phyloP scores from a whole-genome alignment of 2,888 invertebrate genomes.

The Phyllotreta cruciferae region DNA sequence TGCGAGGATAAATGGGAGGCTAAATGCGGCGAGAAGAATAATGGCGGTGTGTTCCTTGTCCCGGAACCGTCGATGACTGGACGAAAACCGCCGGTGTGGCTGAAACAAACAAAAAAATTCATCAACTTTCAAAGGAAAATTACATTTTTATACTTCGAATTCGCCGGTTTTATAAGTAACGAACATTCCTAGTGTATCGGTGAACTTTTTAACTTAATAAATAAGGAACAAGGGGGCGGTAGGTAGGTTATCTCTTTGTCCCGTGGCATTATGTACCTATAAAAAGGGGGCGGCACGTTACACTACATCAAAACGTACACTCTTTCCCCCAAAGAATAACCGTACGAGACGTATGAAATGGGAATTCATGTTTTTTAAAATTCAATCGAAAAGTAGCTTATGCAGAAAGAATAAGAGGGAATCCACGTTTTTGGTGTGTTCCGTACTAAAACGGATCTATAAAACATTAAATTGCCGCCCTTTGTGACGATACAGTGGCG shows the following conservation, averaged over 20 bases:
- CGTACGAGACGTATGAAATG: slow-evolving; percentile 32
- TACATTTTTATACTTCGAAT: too few species aligned
- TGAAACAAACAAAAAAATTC: slow-evolving; percentile 55
- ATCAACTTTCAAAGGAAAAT: too few species aligned
- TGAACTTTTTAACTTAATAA: too few species aligned
- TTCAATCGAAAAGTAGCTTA: slow-evolving; percentile 41
- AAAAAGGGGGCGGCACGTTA: slow-evolving; percentile 13
- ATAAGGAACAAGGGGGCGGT: too few species aligned
- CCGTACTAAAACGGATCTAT: slow-evolving; percentile 50
- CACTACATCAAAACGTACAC: slow-evolving; percentile 26
- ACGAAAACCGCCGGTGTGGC: slow-evolving; percentile 66
- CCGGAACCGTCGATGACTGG: slow-evolving; percentile 67
- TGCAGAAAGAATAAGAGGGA: slow-evolving; percentile 32
- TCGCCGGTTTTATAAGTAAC: too few species aligned
- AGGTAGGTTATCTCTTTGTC: too few species aligned
- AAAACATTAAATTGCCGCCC: slow-evolving; percentile 55
- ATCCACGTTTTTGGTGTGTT: slow-evolving; percentile 38
- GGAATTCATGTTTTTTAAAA: slow-evolving; percentile 42
- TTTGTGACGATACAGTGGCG: slow-evolving; percentile 44
- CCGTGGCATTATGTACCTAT: too few species aligned
- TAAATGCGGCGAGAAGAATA: slow-evolving; percentile 85
- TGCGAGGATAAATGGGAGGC: slow-evolving; percentile 74
- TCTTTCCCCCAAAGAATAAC: slow-evolving; percentile 31
- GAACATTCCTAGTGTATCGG: too few species aligned
- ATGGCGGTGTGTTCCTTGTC: slow-evolving; percentile 69